Base-by-base conservation (phyloP, 2,113 vertebrate genomes). In the Haemorhous mexicanus region DNA sequence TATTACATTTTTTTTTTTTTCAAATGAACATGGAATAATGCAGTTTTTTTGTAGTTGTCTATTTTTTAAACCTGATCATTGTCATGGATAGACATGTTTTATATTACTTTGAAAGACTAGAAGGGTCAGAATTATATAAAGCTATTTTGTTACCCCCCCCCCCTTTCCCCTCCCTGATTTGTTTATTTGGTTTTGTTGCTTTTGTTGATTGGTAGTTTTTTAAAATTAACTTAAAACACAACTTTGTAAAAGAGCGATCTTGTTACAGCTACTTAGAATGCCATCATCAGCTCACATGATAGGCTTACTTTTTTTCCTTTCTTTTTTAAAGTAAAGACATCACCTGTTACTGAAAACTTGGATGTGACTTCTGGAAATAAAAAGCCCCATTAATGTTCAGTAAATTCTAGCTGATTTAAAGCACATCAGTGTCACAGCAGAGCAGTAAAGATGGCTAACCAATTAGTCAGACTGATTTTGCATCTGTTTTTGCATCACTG, bases 91-190 rank as follows among this genome's bases (percentile, higher is more conserved):
- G 28, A 80, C 79, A n/a, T 1, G 2, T 46, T 70, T 82, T 89
- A 59, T 7, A 24, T 44, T 58, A 50, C 4, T 41, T 58, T 41
- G 28, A 17, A 84, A 16, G 30, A 64, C 9, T 55, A 28, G 4
- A 39, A 76, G 19, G 6, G 11, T 78, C 18, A 63, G 23, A 89
- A 78, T 81, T 47, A 55, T 13, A 74, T 10, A 69, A 69, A 74
- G 24, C 1, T 17, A 28, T 2, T 24, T 49, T 67, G 5, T 17
- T 58, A 69, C 3, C 1, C 0, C 9, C 3, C 1, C 0, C 9
- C 28, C 16, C 0, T 9, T 19, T 50, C 32, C 7, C 32, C 10
- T 5, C 8, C 10, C 5, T 7, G 3, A 43, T 32, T 35, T 61
- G 1, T 46, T 69, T 61, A 27, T 44, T 56, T 56, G 3, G 6